Conservation (phyloP, 2,113 vertebrate species). For the Bolborhynchus lineola region DNA sequence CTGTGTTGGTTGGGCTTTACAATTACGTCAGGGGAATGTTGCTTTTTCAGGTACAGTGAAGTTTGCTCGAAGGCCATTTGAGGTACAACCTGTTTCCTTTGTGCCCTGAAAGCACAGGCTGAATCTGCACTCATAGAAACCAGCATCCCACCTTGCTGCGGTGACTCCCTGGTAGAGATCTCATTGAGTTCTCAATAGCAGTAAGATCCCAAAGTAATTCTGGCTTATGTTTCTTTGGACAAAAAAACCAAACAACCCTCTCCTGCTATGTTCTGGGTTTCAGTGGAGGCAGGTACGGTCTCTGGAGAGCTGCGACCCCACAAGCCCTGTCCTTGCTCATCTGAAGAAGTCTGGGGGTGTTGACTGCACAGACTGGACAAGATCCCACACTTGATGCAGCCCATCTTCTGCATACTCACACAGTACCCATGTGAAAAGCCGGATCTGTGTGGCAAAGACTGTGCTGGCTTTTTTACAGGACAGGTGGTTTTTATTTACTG, state of each 20-base stretch:
- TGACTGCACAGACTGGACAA: neutral
- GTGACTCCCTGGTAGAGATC: neutral
- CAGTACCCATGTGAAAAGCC: neutral
- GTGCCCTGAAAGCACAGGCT: neutral
- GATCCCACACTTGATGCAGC: neutral
- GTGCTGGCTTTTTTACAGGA: neutral
- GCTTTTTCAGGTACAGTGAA: neutral
- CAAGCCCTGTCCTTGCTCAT: accelerated
- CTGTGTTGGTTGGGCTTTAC: neutral
- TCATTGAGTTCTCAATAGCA: neutral
- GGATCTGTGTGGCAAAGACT: neutral
- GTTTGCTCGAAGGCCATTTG: neutral
- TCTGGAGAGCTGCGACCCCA: neutral
- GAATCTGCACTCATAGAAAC: neutral
- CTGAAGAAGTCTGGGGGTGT: neutral
- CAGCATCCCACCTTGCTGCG: accelerated
- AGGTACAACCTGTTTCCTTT: neutral
- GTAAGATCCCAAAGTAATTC: neutral
- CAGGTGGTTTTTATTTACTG: neutral
- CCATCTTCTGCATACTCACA: accelerated
- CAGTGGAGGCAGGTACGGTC: accelerated
- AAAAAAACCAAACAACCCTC: neutral
- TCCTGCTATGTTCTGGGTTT: neutral
- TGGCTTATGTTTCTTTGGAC: neutral
- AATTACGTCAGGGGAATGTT: accelerated